These are phyloP conservation scores for Triplophysa bombifrons DNA, from an alignment of 2,797 vertebrate genomes.

Conservation along the genomic window DNA sequence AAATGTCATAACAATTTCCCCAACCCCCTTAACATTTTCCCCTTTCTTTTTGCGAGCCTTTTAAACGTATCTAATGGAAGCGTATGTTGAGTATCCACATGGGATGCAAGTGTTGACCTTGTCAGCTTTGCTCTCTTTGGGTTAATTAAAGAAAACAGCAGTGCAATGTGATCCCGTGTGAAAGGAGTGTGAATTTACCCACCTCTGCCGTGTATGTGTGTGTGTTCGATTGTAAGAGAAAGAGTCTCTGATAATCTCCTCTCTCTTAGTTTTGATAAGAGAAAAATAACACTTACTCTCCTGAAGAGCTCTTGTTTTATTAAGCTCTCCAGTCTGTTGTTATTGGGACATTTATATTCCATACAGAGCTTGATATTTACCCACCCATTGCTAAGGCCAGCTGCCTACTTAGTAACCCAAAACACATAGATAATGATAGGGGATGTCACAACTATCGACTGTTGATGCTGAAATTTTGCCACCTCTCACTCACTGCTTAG, in stretches of 20 bases:
- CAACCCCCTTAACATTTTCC: constrained; percentile 51
- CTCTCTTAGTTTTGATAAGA: constrained; percentile 21
- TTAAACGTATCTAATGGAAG: constrained; percentile 68
- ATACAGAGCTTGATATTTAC: constrained; percentile 6
- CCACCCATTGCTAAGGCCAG: constrained; percentile 12
- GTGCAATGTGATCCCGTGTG: constrained; percentile 77
- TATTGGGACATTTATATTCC: constrained; percentile 4
- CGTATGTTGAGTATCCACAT: constrained; percentile 62
- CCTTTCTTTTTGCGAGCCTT: constrained; percentile 28
- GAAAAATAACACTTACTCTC: not conserved
- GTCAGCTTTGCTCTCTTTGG: constrained; percentile 80
- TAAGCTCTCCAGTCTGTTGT: constrained; percentile 26
- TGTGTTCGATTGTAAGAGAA: constrained; percentile 20
- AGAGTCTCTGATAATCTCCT: constrained; percentile 23
- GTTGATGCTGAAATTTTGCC: constrained; percentile 10
- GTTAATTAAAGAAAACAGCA: constrained; percentile 85
- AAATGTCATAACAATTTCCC: constrained; percentile 64
- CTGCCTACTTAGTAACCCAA: constrained; percentile 11
- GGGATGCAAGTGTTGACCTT: constrained; percentile 76
- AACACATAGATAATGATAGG: constrained; percentile 12
- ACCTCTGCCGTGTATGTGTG: constrained; percentile 16
- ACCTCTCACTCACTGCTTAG: constrained; percentile 6
- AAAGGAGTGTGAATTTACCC: constrained; percentile 68
- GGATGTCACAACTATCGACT: constrained; percentile 13
- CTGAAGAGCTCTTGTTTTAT: constrained; percentile 39